These are phyloP conservation scores for Darevskia nairensis DNA, from an alignment of 2,797 vertebrate genomes.

Conservation along the genomic window DNA sequence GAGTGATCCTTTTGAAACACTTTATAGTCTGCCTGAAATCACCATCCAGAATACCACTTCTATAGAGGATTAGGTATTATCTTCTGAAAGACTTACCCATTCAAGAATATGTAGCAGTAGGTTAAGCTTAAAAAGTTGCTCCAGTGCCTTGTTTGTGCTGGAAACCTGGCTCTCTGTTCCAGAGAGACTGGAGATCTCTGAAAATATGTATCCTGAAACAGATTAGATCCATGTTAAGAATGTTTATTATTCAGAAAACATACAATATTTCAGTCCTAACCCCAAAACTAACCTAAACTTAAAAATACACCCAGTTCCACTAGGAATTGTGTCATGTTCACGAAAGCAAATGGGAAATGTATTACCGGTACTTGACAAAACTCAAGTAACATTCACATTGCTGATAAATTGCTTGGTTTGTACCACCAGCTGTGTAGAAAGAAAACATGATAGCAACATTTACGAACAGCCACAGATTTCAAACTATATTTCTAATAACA, in stretches of 20 bases:
- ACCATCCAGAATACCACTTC: neutral
- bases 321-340: neutral
- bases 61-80: neutral
- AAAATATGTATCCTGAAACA: constrained; percentile 59
- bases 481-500: neutral
- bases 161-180: constrained; percentile 36
- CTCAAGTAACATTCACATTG: neutral
- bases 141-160: constrained; percentile 38
- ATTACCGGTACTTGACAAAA: neutral
- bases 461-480: neutral
- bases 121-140: constrained; percentile 66
- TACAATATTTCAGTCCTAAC: neutral
- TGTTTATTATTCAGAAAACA: neutral
- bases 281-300: neutral
- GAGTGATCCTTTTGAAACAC: neutral
- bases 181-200: constrained; percentile 37
- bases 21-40: neutral
- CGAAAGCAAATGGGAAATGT: neutral
- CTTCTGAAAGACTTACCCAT: constrained; percentile 71
- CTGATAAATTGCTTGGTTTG: neutral
- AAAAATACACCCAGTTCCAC: neutral
- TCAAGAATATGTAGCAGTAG: constrained; percentile 71
- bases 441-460: neutral
- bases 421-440: neutral
- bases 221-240: constrained; percentile 16